Evolutionary conservation across 64 coral and sea anemone species (phyloP).

Genomic region (Montipora sp.): DNA sequence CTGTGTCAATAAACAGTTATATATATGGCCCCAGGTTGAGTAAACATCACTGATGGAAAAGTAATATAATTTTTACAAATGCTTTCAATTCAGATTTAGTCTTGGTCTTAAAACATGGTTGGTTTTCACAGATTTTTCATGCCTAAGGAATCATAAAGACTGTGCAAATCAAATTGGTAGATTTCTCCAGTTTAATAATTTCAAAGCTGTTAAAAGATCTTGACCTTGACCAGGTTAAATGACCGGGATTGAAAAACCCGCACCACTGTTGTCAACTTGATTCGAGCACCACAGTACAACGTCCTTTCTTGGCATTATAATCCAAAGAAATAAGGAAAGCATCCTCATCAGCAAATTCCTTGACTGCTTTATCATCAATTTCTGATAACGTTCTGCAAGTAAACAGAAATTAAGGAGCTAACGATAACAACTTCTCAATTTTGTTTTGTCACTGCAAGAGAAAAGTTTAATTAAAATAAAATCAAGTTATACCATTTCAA

Average conservation of each 20-base stretch:
- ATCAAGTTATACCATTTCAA: not conserved
- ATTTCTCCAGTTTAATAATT: not conserved
- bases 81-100: too few species aligned
- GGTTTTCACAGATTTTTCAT: too few species aligned
- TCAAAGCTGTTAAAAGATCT: not conserved
- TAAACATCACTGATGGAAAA: too few species aligned
- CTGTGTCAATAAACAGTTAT: too few species aligned
- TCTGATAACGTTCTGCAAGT: slow-evolving; percentile 49
- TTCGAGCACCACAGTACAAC: slow-evolving; percentile 27
- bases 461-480: slow-evolving; percentile 5
- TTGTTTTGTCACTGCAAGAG: not conserved
- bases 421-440: not conserved
- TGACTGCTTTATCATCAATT: slow-evolving; percentile 57
- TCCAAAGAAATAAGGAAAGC: slow-evolving; percentile 61
- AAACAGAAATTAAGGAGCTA: not conserved
- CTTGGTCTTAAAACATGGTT: too few species aligned
- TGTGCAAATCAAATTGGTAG: not conserved
- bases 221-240: not conserved
- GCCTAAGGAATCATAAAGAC: too few species aligned
- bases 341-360: slow-evolving; percentile 60
- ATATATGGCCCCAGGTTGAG: too few species aligned
- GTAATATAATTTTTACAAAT: too few species aligned
- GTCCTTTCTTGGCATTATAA: slow-evolving; percentile 42
- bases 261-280: slow-evolving; percentile 11
- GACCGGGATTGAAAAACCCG: not conserved